Evolutionary conservation across 2,888 invertebrate genomes (phyloP), one percentile per base, ranked within the genome.

Genomic region (Eupelmus urozonus): DNA sequence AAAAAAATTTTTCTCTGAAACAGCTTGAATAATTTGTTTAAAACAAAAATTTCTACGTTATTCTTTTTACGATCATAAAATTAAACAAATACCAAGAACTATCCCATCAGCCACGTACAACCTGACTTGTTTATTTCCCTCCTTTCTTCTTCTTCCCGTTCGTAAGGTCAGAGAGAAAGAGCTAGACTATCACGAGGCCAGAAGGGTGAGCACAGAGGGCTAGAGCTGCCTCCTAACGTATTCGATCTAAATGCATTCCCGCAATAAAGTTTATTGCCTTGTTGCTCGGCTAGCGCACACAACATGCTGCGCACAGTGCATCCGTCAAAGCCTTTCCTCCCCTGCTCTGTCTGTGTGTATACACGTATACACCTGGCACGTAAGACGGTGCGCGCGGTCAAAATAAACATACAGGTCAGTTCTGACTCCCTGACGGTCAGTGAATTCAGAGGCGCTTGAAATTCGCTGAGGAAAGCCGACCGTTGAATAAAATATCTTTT

Each of bases 221-320:
- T 20, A 53, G 20, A 20, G 81, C 29, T 51, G 62, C 73, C 78
- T 81, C 82, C 83, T 83, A 85, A 87, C 84, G 86, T 87, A 87
- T 87, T 87, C 87, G 86, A 89, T 88, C 86, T 88, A 88, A 77
- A 88, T 88, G 87, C 86, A 86, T 88, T 88, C 86, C 84, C 83
- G 87, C 86, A 87, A 88, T 88, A 88, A 88, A 88, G 83, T 88
- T 88, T 88, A 88, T 87, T 85, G 86, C 85, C 84, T 85, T 87
- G 84, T 79, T 80, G 84, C 86, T 85, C 84, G 84, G 84, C 82
- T 84, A 65, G 51, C 60, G 27, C 11, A 25, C 55, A 55, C 55
- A 53, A 62, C 71, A 55, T 63, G 62, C 55, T 42, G 23, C 45
- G 49, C 23, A 59, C 42, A 23, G 13, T 59, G 57, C 66, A 66